These are phyloP conservation scores for Sinosuthora webbiana DNA, from an alignment of 2,113 vertebrate genomes.

Conservation along the genomic window DNA sequence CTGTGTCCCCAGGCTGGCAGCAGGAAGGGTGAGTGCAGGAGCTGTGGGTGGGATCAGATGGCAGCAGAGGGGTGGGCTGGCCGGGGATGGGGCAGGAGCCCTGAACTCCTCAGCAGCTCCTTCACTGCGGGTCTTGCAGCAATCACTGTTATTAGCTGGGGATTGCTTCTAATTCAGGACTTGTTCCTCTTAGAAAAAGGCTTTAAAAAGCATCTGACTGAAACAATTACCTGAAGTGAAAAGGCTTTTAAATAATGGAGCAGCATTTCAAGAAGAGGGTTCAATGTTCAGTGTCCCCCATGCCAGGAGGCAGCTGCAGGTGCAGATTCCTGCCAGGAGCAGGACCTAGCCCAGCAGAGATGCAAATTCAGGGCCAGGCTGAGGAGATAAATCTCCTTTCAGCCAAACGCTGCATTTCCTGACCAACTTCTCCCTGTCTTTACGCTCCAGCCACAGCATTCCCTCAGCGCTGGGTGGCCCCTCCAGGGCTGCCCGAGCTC, in stretches of 20 bases:
- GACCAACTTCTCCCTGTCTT: neutral
- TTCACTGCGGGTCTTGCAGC: neutral
- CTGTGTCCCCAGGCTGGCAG: neutral
- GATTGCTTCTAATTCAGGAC: neutral
- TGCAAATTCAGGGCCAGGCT: neutral
- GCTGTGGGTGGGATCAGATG: neutral
- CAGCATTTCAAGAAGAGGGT: neutral
- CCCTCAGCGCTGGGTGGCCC: neutral
- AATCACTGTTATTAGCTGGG: neutral
- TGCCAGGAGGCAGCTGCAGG: neutral
- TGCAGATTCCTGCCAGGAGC: neutral
- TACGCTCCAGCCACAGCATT: too few relatives aligned
- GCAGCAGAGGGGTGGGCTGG: neutral
- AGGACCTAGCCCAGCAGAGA: neutral
- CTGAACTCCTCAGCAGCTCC: neutral
- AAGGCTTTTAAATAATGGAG: neutral
- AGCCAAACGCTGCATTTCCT: neutral
- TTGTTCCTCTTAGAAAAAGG: neutral
- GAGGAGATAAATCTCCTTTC: neutral
- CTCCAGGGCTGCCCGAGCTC: neutral
- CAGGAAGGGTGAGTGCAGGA: neutral
- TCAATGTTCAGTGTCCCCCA: neutral
- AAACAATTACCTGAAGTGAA: neutral
- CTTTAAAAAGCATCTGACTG: neutral
- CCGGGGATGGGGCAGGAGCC: neutral